Percentiles rank a stretch among this genome's conserved stretches.
Conservation (phyloP, 2,797 vertebrate genomes). For the Gymnothorax reevesii region DNA sequence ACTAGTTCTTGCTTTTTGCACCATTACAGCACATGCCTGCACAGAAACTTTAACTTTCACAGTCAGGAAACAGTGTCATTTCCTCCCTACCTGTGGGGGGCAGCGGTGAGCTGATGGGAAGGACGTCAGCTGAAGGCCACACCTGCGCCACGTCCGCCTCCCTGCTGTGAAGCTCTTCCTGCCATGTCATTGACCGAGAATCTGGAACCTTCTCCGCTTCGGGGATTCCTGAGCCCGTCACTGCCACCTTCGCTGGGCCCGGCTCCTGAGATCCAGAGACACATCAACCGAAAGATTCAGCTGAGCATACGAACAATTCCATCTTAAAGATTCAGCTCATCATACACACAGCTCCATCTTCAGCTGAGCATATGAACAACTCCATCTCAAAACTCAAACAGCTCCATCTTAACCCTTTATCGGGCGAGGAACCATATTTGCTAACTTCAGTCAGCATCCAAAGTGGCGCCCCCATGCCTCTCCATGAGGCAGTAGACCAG, state of each 20-base stretch:
- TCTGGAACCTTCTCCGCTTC: slow-evolving; percentile 77
- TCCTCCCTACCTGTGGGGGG: slow-evolving; percentile 62
- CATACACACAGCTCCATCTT: no score
- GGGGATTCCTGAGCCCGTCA: slow-evolving; percentile 76
- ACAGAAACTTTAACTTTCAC: not conserved
- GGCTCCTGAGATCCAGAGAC: slow-evolving; percentile 65
- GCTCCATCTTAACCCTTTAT: not conserved
- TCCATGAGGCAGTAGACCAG: no score
- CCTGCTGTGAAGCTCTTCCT: slow-evolving; percentile 78
- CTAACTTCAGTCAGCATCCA: no score
- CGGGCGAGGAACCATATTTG: no score
- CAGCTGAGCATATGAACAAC: no score
- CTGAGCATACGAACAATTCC: not conserved
- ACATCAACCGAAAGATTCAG: not conserved
- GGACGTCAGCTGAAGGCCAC: slow-evolving; percentile 68
- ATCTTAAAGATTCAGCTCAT: no score
- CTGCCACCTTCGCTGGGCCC: slow-evolving; percentile 79
- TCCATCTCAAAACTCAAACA: not conserved
- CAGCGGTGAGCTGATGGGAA: slow-evolving; percentile 57
- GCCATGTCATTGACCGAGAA: slow-evolving; percentile 81
- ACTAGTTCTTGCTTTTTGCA: not conserved
- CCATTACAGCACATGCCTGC: not conserved
- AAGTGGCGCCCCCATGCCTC: no score
- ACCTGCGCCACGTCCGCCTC: slow-evolving; percentile 69
- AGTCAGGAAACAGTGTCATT: not conserved